A percentile compares a stretch with the other conserved stretches of the same genome.
Conservation (phyloP, 2,113 vertebrate genomes). For the Centropristis striata region DNA sequence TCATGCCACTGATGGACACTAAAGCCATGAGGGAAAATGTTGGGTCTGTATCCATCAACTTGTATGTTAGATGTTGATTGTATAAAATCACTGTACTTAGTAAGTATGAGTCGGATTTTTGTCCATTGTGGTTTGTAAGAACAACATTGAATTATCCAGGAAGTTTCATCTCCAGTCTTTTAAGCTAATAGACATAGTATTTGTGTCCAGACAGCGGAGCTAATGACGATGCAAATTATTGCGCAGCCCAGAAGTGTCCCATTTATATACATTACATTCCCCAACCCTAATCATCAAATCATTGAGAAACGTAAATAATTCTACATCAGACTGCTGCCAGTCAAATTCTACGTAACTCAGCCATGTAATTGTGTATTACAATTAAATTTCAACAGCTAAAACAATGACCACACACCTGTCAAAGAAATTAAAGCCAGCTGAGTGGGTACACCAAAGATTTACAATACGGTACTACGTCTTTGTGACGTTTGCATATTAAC, state of each 20-base stretch:
- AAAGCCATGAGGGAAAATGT: background rate
- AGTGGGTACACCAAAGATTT: background rate
- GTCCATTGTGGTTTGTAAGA: no score
- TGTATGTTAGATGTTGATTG: background rate
- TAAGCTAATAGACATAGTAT: no score
- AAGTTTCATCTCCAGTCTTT: no score
- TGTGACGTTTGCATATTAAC: background rate
- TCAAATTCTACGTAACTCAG: background rate
- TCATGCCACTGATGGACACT: background rate
- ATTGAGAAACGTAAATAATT: slow-evolving; percentile 5
- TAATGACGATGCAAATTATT: no score
- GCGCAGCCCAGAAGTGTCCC: no score
- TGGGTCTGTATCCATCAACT: background rate
- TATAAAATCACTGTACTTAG: background rate
- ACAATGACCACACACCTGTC: background rate
- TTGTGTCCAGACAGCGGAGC: no score
- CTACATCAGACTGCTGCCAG: no score
- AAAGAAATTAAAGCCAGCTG: background rate
- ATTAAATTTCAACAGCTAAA: background rate
- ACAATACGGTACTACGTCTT: background rate
- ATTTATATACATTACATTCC: no score
- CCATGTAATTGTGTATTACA: background rate
- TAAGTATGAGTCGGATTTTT: no score
- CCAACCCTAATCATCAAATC: no score
- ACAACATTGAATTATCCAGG: no score